Percentiles rank a stretch among this genome's conserved stretches.
These are phyloP conservation scores for Anarhynchus alexandrinus DNA, from an alignment of 2,113 vertebrate genomes.

Conservation along the genomic window DNA sequence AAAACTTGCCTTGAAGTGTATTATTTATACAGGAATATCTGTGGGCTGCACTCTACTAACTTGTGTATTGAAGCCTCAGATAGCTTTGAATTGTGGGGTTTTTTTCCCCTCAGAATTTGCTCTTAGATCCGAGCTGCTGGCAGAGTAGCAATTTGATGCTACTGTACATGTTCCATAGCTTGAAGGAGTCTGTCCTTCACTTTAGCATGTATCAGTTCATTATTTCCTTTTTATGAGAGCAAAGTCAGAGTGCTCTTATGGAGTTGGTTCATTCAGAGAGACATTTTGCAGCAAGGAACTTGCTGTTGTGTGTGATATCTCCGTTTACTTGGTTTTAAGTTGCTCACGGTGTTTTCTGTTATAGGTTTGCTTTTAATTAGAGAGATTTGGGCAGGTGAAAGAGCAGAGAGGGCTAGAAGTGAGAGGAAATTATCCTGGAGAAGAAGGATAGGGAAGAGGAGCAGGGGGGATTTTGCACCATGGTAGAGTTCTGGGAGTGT, in stretches of 20 bases:
- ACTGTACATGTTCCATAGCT: not conserved
- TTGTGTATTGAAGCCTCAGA: not conserved
- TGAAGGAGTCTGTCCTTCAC: not conserved
- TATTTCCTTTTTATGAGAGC: not conserved
- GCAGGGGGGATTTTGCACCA: fast-evolving
- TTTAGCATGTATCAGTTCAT: not conserved
- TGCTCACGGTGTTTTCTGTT: not conserved
- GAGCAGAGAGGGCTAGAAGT: not conserved
- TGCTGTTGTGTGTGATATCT: not conserved
- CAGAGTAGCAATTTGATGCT: not conserved
- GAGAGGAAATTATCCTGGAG: not conserved
- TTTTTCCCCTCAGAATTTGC: not conserved
- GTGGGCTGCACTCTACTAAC: not conserved
- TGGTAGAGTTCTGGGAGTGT: not conserved
- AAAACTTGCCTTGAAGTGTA: not conserved
- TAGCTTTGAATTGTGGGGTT: not conserved
- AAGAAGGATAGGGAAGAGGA: not conserved
- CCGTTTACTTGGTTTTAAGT: not conserved
- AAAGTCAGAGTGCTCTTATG: not conserved
- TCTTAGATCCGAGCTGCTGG: not conserved
- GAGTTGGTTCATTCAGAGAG: not conserved
- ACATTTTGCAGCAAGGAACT: not conserved
- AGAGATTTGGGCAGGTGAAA: not conserved
- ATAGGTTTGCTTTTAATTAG: not conserved
- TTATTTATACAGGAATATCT: not conserved